These are phyloP conservation scores for Polypterus senegalus DNA, from an alignment of 2,113 vertebrate species.

Conservation along the genomic window DNA sequence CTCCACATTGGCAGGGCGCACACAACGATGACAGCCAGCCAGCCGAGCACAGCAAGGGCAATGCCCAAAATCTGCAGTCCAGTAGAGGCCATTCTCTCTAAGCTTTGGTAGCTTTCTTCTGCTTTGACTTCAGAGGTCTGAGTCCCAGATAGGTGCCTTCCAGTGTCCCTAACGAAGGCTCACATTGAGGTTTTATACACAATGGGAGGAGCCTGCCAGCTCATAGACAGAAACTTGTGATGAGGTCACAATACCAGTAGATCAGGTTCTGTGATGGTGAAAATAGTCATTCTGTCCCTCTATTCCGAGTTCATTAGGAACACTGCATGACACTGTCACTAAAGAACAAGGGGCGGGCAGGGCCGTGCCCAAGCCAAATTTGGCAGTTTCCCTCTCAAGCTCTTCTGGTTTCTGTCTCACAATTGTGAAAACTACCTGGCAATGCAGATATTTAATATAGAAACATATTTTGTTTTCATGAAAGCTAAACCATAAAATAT, in stretches of 20 bases:
- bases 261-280: no score
- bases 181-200: not conserved
- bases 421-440: no score
- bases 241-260: not conserved
- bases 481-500: no score
- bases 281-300: no score
- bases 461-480: no score
- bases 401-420: no score
- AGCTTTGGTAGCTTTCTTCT: not conserved
- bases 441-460: no score
- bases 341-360: no score
- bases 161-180: not conserved
- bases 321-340: no score
- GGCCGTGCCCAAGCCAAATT: no score
- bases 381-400: no score
- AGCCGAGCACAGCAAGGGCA: conserved; percentile 66
- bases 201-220: not conserved
- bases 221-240: not conserved
- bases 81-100: conserved; percentile 61
- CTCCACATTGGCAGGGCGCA: conserved; percentile 78
- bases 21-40: conserved; percentile 60
- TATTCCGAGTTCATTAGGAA: no score
- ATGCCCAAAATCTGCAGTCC: conserved; percentile 76
- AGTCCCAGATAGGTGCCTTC: not conserved
- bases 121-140: not conserved